A percentile compares a stretch with the other conserved stretches of the same genome.
Evolutionary conservation across 1,140 invertebrate genomes (phyloP).

Genomic region (Tachypleus tridentatus): DNA sequence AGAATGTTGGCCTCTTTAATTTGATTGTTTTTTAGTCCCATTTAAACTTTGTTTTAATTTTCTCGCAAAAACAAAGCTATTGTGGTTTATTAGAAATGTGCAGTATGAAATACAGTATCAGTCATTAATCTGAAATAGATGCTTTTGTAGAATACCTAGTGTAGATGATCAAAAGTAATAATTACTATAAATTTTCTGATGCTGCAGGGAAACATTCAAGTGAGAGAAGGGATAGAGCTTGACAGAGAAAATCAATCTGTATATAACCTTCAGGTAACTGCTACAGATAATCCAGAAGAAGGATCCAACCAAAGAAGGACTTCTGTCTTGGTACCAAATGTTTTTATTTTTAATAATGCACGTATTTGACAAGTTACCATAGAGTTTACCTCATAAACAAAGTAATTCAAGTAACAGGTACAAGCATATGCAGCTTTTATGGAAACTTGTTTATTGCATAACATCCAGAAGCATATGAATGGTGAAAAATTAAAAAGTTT

Average conservation of each 20-base stretch:
- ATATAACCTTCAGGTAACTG: conserved; percentile 53
- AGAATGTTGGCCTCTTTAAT: too few species aligned
- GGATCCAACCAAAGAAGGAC: conserved; percentile 45
- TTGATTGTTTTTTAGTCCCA: too few species aligned
- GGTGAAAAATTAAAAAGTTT: too few species aligned
- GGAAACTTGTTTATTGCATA: too few species aligned
- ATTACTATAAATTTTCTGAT: not conserved
- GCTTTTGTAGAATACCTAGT: not conserved
- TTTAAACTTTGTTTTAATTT: too few species aligned
- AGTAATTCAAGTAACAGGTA: too few species aligned
- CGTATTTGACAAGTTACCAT: too few species aligned
- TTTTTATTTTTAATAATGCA: too few species aligned
- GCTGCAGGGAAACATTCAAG: conserved; percentile 17
- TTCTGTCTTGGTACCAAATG: conserved; percentile 32
- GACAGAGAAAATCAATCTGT: conserved; percentile 59
- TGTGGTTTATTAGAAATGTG: not conserved
- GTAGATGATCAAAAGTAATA: not conserved
- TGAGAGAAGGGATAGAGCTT: conserved; percentile 44
- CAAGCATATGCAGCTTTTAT: too few species aligned
- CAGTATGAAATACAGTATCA: not conserved
- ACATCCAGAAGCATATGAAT: too few species aligned
- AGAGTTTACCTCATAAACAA: too few species aligned
- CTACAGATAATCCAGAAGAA: conserved; percentile 44
- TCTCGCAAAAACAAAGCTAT: too few species aligned
- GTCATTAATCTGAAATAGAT: not conserved